A percentile compares a stretch with the other conserved stretches of the same genome.
phyloP scores from a whole-genome alignment of 2,113 vertebrate genomes.

The Symphodus melops region DNA sequence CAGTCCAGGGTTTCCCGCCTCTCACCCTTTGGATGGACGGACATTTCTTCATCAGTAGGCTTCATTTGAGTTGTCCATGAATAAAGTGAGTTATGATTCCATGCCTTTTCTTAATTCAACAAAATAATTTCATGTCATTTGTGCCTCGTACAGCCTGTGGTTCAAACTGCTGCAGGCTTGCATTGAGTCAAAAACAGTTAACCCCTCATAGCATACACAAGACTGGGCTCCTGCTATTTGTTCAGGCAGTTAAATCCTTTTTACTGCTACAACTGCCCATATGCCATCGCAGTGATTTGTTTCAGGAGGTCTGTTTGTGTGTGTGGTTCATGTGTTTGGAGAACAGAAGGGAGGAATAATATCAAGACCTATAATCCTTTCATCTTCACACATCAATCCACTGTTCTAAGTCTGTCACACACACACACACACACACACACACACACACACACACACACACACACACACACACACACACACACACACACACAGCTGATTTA shows the following conservation, averaged over 20 bases:
- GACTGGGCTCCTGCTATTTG: not conserved
- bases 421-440: not conserved
- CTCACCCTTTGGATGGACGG: too few species aligned
- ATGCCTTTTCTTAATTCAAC: not conserved
- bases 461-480: slow-evolving; percentile 7
- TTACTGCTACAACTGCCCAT: not conserved
- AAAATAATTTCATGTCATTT: not conserved
- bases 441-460: slow-evolving; percentile 11
- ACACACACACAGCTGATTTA: slow-evolving; percentile 50
- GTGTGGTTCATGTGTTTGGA: not conserved
- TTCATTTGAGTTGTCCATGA: not conserved
- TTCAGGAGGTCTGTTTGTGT: not conserved
- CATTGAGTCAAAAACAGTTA: not conserved
- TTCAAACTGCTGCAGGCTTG: too few species aligned
- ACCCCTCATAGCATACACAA: not conserved
- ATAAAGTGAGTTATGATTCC: not conserved
- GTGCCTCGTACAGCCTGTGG: too few species aligned
- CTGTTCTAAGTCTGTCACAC: slow-evolving; percentile 25
- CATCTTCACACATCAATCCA: slow-evolving; percentile 62
- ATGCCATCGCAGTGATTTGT: not conserved
- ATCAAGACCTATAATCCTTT: slow-evolving; percentile 54
- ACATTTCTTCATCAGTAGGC: not conserved
- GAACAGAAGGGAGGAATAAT: slow-evolving; percentile 54
- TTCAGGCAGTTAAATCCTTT: slow-evolving; percentile 2
- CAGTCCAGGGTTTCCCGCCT: too few species aligned